Evolutionary conservation across 2,797 vertebrate genomes (phyloP).

Genomic region (Vultur gryphus): DNA sequence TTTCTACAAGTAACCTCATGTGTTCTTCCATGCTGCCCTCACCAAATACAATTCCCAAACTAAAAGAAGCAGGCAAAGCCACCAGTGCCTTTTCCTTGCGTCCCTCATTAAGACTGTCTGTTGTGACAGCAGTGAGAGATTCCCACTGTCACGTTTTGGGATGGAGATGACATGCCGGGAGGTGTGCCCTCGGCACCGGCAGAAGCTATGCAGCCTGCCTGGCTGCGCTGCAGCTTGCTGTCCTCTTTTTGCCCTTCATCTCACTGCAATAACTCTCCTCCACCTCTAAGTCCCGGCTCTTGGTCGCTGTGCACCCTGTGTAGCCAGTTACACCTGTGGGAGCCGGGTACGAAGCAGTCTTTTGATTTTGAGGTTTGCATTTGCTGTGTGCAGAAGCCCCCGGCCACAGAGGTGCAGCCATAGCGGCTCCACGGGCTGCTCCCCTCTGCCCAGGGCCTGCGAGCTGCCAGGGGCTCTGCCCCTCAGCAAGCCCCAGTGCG

Average conservation of each 20-base stretch:
- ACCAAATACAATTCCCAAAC: background rate
- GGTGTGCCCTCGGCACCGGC: background rate
- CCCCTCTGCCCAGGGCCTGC: background rate
- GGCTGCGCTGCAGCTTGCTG: background rate
- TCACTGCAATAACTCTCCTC: background rate
- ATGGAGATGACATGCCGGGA: background rate
- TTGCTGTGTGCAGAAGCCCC: background rate
- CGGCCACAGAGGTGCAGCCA: background rate
- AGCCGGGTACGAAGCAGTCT: background rate
- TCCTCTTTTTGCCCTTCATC: background rate
- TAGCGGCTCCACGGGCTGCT: rapidly evolving
- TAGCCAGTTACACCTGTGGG: background rate
- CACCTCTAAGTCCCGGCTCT: background rate
- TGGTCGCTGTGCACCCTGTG: rapidly evolving
- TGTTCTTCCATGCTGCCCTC: background rate
- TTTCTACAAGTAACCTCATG: background rate
- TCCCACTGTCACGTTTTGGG: background rate
- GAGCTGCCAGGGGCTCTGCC: background rate
- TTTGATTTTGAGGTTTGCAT: background rate
- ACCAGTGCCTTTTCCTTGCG: background rate
- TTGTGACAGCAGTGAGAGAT: background rate
- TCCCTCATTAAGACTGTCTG: background rate
- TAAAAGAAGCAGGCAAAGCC: background rate
- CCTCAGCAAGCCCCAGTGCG: background rate
- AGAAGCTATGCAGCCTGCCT: background rate